Evolutionary conservation across 2,888 invertebrate genomes (phyloP).

Genomic region (Shargacucullia verbasci): DNA sequence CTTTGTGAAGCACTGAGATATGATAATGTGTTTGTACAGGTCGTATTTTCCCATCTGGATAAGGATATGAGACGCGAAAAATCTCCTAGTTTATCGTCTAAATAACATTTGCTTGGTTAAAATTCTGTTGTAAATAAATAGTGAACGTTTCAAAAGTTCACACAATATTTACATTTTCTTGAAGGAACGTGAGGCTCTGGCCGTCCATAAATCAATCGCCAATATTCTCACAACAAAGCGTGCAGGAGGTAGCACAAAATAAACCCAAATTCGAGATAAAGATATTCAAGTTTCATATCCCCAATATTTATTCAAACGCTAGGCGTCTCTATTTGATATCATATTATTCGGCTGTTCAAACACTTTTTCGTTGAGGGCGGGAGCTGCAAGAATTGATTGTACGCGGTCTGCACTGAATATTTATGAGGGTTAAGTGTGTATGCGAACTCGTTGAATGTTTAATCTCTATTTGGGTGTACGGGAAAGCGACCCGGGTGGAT

Average conservation of each 20-base stretch:
- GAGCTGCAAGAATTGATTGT: conserved; percentile 86
- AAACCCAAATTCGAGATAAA: conserved; percentile 56
- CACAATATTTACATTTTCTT: conserved; percentile 19
- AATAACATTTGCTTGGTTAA: neutral
- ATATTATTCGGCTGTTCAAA: conserved; percentile 82
- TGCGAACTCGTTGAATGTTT: conserved; percentile 88
- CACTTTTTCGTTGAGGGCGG: conserved; percentile 77
- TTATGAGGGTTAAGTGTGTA: conserved; percentile 88
- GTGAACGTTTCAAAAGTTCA: neutral
- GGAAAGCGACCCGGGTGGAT: conserved; percentile 58
- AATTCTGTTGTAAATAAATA: conserved; percentile 1
- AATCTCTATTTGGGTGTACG: conserved; percentile 81
- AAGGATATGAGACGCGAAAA: neutral
- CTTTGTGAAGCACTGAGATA: conserved; percentile 12
- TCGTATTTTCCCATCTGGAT: conserved; percentile 4
- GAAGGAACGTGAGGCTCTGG: conserved; percentile 14
- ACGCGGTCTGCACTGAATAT: conserved; percentile 84
- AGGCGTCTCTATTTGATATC: conserved; percentile 78
- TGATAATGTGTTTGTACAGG: neutral
- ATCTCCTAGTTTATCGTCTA: neutral
- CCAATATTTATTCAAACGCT: conserved; percentile 81
- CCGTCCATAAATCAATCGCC: conserved; percentile 41
- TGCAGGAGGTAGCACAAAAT: conserved; percentile 43
- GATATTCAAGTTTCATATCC: conserved; percentile 64
- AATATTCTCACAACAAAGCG: conserved; percentile 54